Conservation (phyloP, 2,113 vertebrate species). For the Chloropsis hardwickii region DNA sequence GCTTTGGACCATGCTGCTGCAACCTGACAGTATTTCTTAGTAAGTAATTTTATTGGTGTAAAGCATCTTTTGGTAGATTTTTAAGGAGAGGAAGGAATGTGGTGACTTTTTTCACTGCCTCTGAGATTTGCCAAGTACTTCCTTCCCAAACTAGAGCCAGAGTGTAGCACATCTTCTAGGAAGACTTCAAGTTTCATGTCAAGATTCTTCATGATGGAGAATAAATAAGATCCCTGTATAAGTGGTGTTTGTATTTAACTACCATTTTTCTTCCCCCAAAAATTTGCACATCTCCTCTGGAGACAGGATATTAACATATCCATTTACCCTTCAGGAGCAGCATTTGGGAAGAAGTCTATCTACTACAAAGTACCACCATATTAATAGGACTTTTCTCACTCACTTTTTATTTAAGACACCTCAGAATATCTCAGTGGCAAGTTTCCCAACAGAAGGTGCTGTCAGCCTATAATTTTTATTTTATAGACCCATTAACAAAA, state of each 20-base stretch:
- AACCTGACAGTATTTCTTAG: background rate
- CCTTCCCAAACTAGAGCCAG: background rate
- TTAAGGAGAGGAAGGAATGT: background rate
- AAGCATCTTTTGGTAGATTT: background rate
- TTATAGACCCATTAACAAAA: slow-evolving; percentile 38
- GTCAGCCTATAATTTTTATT: slow-evolving; percentile 50
- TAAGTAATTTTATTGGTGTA: background rate
- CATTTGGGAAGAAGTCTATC: background rate
- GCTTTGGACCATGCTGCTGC: background rate
- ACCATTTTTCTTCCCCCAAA: background rate
- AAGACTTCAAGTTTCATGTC: background rate
- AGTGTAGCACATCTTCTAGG: background rate
- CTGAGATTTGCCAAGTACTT: background rate
- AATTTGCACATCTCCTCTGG: background rate
- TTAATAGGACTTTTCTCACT: background rate
- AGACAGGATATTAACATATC: background rate
- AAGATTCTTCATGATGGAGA: background rate
- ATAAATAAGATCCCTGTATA: background rate
- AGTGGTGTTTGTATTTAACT: background rate
- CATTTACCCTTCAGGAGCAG: background rate
- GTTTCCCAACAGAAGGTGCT: background rate
- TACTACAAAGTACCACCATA: background rate
- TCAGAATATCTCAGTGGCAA: background rate
- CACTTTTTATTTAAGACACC: background rate
- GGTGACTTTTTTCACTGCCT: background rate